Evolutionary conservation across 2,888 invertebrate genomes (phyloP), one percentile per base, ranked within the genome.

Genomic region (Meandrusa payeni): DNA sequence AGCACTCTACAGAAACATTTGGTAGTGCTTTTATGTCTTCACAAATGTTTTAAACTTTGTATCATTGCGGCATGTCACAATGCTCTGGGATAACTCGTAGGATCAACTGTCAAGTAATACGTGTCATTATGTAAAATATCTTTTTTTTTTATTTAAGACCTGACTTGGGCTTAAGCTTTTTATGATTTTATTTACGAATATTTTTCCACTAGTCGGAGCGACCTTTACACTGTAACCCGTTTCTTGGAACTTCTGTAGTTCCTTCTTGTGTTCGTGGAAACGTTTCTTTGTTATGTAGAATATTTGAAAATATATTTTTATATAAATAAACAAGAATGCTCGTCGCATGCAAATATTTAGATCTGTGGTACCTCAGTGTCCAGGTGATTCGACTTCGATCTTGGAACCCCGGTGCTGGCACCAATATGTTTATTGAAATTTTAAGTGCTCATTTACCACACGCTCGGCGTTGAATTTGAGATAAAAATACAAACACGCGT

Each of bases 21-120:
- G 72, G 72, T 79, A 71, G 69, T 71, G 69, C 63, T 60, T 81
- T 83, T 79, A 83, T 80, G 73, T 76, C 75, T 71, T 70, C 70
- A 72, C 72, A 75, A 78, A 78, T 72, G 77, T 77, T 73, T 76
- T 70, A 73, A 70, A 72, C 73, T 66, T 73, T 69, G 71, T 72
- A 71, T 67, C 65, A 66, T 62, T 60, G 61, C 61, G 58, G 65
- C 61, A 62, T 64, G 64, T 66, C 65, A 65, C 68, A 71, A 65
- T 58, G 55, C 53, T 58, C 58, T 10, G 37, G 61, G 60, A 64
- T 63, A 64, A 61, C 73, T 61, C 69, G 73, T 70, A 70, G 61
- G 71, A 76, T 71, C 55, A 55, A 59, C 53, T 58, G 49, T 52
- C 52, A 51, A 48, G 51, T 55, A 59, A 66, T 39, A 29, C 15